A percentile compares a stretch with the other conserved stretches of the same genome.
Evolutionary conservation across 2,888 invertebrate species (phyloP).

Genomic region (Diarsia dahlii): DNA sequence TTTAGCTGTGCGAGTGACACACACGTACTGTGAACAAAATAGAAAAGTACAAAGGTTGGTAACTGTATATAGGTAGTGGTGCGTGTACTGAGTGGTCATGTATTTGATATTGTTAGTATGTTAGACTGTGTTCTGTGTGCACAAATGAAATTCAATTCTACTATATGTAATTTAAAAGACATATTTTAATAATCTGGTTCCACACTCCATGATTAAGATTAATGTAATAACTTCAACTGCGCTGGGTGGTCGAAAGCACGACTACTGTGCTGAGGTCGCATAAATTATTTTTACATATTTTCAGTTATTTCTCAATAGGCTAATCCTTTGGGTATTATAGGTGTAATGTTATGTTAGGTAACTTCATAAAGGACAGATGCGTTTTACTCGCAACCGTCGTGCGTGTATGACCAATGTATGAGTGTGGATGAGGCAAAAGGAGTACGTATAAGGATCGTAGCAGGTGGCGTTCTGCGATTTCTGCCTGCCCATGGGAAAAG

Average conservation of each 20-base stretch:
- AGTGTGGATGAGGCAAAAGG: too few relatives aligned
- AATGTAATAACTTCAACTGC: too few relatives aligned
- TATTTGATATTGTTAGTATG: background rate
- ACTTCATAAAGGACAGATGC: background rate
- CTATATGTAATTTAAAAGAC: background rate
- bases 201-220: too few relatives aligned
- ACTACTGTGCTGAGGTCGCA: too few relatives aligned
- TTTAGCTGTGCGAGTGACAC: slow-evolving; percentile 20
- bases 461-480: too few relatives aligned
- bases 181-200: background rate
- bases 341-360: background rate
- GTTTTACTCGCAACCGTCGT: too few relatives aligned
- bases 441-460: too few relatives aligned
- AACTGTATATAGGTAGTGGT: background rate
- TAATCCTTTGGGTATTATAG: background rate
- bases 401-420: too few relatives aligned
- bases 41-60: background rate
- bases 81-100: background rate
- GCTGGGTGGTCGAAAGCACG: too few relatives aligned
- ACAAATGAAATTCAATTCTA: background rate
- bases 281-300: background rate
- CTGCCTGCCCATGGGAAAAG: too few relatives aligned
- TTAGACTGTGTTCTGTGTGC: background rate
- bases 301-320: background rate
- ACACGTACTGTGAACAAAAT: background rate